phyloP scores from a whole-genome alignment of 2,797 vertebrate species.

The Apogon hyalosoma region DNA sequence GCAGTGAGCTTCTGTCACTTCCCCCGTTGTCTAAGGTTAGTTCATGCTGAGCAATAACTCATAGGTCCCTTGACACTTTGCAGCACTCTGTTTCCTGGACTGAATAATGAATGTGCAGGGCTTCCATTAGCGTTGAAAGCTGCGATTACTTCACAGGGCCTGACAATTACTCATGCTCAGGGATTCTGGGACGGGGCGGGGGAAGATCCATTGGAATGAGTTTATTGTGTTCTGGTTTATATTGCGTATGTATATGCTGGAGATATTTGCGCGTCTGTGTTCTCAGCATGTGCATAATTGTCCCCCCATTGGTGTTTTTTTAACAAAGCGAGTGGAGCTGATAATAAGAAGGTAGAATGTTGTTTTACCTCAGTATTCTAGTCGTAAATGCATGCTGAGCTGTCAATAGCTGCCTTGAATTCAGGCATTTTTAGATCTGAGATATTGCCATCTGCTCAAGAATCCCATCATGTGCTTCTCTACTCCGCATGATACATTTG shows the following conservation, averaged over 20 bases:
- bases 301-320: constrained; percentile 7
- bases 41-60: constrained; percentile 77
- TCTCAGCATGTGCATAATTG: constrained; percentile 21
- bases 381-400: constrained; percentile 28
- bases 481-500: constrained; percentile 15
- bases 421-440: constrained; percentile 18
- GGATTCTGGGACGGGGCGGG: constrained; percentile 52
- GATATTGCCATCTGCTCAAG: constrained; percentile 53
- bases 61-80: constrained; percentile 72
- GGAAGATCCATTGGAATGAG: constrained; percentile 50
- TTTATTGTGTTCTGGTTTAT: constrained; percentile 38
- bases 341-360: constrained; percentile 1
- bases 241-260: constrained; percentile 14
- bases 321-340: constrained; percentile 3
- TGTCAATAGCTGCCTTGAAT: constrained; percentile 55
- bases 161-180: constrained; percentile 77
- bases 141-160: constrained; percentile 77
- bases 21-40: constrained; percentile 65
- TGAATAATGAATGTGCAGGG: constrained; percentile 85
- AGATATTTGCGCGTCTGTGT: constrained; percentile 22
- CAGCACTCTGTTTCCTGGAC: constrained; percentile 79
- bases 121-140: constrained; percentile 85
- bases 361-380: constrained; percentile 36
- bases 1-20: constrained; percentile 62
- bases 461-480: constrained; percentile 26